These are phyloP conservation scores for Macroramphosus scolopax DNA, from an alignment of 2,797 vertebrate genomes.

Conservation along the genomic window DNA sequence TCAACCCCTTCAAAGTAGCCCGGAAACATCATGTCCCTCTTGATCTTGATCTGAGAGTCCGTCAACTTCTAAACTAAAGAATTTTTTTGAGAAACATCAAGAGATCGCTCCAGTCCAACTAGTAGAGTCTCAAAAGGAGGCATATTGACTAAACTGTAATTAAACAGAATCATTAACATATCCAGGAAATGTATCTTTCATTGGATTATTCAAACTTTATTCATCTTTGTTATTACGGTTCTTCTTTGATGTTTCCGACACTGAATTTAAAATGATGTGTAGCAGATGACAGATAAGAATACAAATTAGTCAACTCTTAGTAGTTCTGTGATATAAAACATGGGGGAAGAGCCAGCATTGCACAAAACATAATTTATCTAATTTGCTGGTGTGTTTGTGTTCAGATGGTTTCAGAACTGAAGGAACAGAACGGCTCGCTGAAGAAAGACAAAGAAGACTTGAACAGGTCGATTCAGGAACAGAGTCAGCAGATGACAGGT, in stretches of 20 bases:
- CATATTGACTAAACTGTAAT: not conserved
- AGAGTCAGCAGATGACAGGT: constrained; percentile 95
- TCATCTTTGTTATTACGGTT: too few species aligned
- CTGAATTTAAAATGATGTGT: too few species aligned
- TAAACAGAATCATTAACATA: too few species aligned
- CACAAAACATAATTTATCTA: not conserved
- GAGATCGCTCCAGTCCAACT: too few species aligned
- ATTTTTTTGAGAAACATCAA: not conserved
- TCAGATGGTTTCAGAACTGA: constrained; percentile 90
- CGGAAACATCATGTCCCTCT: not conserved
- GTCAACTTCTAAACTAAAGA: too few species aligned
- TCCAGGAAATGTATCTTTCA: too few species aligned
- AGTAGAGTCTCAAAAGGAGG: not conserved
- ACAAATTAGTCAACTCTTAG: too few species aligned
- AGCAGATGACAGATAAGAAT: too few species aligned
- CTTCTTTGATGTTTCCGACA: too few species aligned
- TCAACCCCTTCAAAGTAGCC: too few species aligned
- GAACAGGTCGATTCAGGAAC: constrained; percentile 89
- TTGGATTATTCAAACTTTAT: too few species aligned
- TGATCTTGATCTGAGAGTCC: not conserved
- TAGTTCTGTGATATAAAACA: too few species aligned
- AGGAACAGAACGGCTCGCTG: constrained; percentile 88
- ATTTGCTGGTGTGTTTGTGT: constrained; percentile 35
- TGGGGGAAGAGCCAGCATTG: not conserved
- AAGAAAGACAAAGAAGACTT: constrained; percentile 93